A percentile compares a stretch with the other conserved stretches of the same genome.
Evolutionary conservation across 2,888 invertebrate genomes (phyloP).

Genomic region (Vannuccia rotundouncinata): DNA sequence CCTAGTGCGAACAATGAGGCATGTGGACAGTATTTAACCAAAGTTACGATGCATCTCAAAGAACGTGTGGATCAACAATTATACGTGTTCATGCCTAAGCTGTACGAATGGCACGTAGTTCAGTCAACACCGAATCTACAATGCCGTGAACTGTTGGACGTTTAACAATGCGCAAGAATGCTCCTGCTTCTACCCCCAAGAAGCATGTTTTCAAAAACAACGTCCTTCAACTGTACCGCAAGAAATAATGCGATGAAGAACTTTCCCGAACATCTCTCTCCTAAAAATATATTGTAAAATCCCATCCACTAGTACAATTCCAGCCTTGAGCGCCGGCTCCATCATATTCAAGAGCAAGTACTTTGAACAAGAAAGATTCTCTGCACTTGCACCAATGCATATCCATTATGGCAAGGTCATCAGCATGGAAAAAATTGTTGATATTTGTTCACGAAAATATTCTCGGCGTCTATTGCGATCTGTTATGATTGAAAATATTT

Average conservation of each 20-base stretch:
- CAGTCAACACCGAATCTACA: background rate
- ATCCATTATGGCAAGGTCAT: background rate
- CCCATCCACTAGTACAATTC: background rate
- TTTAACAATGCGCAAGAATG: background rate
- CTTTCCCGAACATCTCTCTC: background rate
- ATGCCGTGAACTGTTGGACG: too few species aligned
- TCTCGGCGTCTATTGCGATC: too few species aligned
- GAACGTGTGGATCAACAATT: background rate
- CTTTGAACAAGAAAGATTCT: background rate
- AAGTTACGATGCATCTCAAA: background rate
- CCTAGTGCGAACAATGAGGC: background rate
- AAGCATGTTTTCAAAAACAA: background rate
- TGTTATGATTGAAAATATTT: too few species aligned
- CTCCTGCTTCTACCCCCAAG: background rate
- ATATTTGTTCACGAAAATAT: background rate
- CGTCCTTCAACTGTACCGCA: too few species aligned
- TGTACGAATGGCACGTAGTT: background rate
- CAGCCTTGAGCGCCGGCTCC: too few species aligned
- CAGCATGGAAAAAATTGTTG: background rate
- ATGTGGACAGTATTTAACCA: background rate
- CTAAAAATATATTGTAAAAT: background rate
- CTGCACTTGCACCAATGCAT: background rate
- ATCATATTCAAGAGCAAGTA: conserved; percentile 14
- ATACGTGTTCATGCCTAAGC: background rate
- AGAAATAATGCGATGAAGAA: too few species aligned